Evolutionary conservation across 1,140 invertebrate species (phyloP).

Genomic region (Pogonognathellus flavescens): DNA sequence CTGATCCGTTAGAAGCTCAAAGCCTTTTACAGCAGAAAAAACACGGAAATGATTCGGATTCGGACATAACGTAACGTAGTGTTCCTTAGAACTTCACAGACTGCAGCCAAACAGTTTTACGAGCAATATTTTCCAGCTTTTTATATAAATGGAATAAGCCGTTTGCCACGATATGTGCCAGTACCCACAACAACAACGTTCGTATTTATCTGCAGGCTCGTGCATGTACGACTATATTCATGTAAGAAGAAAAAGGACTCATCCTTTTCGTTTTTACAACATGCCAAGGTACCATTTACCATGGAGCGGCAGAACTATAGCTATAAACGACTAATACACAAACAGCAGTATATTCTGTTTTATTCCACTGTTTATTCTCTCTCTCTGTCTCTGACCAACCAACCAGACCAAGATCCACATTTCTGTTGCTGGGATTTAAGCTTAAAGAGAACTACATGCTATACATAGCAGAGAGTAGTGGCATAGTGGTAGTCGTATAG

Average conservation of each 20-base stretch:
- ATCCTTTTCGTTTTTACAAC: neutral
- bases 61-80: slow-evolving; percentile 28
- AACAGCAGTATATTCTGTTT: slow-evolving; percentile 3
- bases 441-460: slow-evolving; percentile 31
- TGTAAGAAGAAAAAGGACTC: neutral
- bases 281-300: neutral
- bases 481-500: no score
- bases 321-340: neutral
- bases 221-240: neutral
- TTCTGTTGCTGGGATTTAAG: slow-evolving; percentile 20
- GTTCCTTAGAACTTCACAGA: neutral
- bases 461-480: no score
- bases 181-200: no score
- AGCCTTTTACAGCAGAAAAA: slow-evolving; percentile 32
- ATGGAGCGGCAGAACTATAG: neutral
- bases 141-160: slow-evolving; percentile 43
- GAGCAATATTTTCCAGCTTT: slow-evolving; percentile 39
- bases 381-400: slow-evolving; percentile 34
- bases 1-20: slow-evolving; percentile 31
- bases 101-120: slow-evolving; percentile 42
- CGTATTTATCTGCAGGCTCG: no score
- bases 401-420: slow-evolving; percentile 25
- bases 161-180: neutral
- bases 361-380: slow-evolving; percentile 16
- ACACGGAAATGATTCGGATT: slow-evolving; percentile 30